Conservation (phyloP, 2,888 invertebrate species). For the Ichneumoninae sp. region DNA sequence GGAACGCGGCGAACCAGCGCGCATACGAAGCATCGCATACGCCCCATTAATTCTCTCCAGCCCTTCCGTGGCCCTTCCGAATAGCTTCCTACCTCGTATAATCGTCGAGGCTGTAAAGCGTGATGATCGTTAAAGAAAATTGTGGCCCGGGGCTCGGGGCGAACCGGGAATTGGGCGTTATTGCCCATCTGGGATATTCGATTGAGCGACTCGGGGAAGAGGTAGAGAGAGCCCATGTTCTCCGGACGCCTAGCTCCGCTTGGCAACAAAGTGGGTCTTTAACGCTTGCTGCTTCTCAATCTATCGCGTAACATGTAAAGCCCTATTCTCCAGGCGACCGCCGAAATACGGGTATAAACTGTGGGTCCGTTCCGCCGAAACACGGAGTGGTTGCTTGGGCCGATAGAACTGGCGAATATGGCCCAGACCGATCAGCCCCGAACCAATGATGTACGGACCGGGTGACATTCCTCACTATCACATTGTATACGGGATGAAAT, state of each 20-base stretch:
- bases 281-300: constrained; percentile 11
- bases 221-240: not conserved
- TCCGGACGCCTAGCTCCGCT: not conserved
- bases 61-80: not conserved
- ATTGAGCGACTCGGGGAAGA: constrained; percentile 22
- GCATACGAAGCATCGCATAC: constrained; percentile 16
- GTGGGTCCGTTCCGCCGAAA: not conserved
- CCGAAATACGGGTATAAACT: not conserved
- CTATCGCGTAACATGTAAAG: constrained; percentile 1
- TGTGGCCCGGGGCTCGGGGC: constrained; percentile 22
- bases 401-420: not conserved
- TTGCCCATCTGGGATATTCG: constrained; percentile 40
- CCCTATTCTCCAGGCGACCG: not conserved
- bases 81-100: constrained; percentile 44
- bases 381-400: not conserved
- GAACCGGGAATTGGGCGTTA: constrained; percentile 38
- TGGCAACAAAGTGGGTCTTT: constrained; percentile 9
- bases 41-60: not conserved
- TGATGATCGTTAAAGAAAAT: constrained; percentile 63
- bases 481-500: not conserved
- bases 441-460: not conserved
- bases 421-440: too few species aligned
- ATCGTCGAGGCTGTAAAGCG: constrained; percentile 59
- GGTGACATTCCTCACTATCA: too few species aligned
- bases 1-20: not conserved